Evolutionary conservation across 2,797 vertebrate species (phyloP).

Genomic region (Amniataba percoides): DNA sequence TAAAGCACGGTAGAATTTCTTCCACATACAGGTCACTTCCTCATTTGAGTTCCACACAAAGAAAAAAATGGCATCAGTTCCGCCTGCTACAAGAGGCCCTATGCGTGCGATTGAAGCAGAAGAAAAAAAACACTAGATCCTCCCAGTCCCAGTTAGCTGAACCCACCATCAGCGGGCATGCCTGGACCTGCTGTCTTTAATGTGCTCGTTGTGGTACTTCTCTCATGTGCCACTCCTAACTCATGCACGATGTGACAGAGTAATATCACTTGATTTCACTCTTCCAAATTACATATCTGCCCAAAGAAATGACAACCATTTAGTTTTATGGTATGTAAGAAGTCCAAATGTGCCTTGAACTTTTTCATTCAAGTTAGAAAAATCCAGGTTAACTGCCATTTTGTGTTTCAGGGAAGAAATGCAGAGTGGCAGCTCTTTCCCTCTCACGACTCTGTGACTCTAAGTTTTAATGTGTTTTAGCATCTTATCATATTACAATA

Average conservation of each 20-base stretch:
- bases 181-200: slow-evolving; percentile 10
- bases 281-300: not conserved
- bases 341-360: not conserved
- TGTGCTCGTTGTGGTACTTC: not conserved
- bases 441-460: not conserved
- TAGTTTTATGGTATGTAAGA: not conserved
- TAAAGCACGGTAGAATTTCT: not conserved
- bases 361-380: not conserved
- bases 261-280: not conserved
- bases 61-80: not conserved
- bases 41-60: not conserved
- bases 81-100: not conserved
- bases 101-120: not conserved
- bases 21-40: slow-evolving; percentile 37
- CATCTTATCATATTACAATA: slow-evolving; percentile 27
- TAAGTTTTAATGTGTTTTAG: not conserved
- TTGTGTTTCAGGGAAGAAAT: not conserved
- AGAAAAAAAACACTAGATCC: not conserved
- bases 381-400: not conserved
- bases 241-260: not conserved
- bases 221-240: slow-evolving; percentile 43
- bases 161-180: slow-evolving; percentile 20
- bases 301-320: not conserved
- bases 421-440: not conserved
- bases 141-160: not conserved